phyloP scores from a whole-genome alignment of 2,888 invertebrate species.

The Scaptomyza reducta region DNA sequence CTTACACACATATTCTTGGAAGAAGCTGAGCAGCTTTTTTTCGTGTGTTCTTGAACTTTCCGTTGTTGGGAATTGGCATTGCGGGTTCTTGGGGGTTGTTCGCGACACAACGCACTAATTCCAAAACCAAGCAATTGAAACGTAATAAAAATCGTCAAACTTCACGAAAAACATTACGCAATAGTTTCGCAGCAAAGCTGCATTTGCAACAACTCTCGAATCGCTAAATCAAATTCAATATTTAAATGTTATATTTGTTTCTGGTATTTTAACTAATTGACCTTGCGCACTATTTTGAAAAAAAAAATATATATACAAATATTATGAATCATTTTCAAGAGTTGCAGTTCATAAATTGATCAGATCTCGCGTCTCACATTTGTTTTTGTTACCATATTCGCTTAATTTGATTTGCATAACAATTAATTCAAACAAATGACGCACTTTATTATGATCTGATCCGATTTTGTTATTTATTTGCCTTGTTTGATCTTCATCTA shows the following conservation, averaged over 20 bases:
- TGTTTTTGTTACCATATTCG: constrained; percentile 27
- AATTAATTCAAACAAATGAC: constrained; percentile 61
- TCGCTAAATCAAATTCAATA: constrained; percentile 31
- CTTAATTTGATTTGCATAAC: constrained; percentile 54
- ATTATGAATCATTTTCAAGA: constrained; percentile 49
- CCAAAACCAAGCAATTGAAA: constrained; percentile 18
- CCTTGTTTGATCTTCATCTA: not conserved
- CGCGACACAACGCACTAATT: constrained; percentile 39
- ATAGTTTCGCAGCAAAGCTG: constrained; percentile 32
- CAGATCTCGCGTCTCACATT: constrained; percentile 10
- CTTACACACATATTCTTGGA: constrained; percentile 39
- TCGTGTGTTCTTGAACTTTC: constrained; percentile 18
- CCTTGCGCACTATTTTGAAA: constrained; percentile 72
- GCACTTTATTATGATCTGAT: constrained; percentile 46
- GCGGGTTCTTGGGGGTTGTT: constrained; percentile 45
- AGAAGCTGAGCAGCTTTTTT: constrained; percentile 47
- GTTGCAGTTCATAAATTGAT: constrained; percentile 42
- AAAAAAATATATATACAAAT: not conserved
- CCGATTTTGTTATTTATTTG: constrained; percentile 8
- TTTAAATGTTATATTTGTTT: constrained; percentile 63
- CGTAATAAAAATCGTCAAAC: constrained; percentile 4
- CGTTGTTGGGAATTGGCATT: constrained; percentile 26
- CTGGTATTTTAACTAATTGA: constrained; percentile 75
- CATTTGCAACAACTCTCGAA: constrained; percentile 22
- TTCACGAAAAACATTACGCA: constrained; percentile 51